Evolutionary conservation across 2,888 invertebrate species (phyloP).

Genomic region (Odontocerum albicorne): DNA sequence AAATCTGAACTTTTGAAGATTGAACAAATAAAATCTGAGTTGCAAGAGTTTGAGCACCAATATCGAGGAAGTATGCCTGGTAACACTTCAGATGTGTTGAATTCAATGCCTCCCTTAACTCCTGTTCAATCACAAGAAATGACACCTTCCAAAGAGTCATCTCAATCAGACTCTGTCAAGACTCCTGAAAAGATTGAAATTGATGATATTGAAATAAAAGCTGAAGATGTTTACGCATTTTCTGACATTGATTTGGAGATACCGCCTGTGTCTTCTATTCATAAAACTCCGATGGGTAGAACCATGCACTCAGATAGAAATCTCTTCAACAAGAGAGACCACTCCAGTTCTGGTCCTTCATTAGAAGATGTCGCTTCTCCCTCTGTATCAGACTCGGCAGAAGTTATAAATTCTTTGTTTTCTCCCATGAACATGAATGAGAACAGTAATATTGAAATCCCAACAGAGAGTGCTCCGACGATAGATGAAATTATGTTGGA

Average conservation of each 20-base stretch:
- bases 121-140: constrained; percentile 40
- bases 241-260: constrained; percentile 53
- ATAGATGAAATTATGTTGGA: too few relatives aligned
- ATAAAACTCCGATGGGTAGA: constrained; percentile 40
- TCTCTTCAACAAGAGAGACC: constrained; percentile 31
- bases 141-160: constrained; percentile 38
- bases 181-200: constrained; percentile 45
- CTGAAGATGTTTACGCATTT: constrained; percentile 56
- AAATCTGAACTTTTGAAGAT: constrained; percentile 39
- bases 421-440: constrained; percentile 23
- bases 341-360: constrained; percentile 7
- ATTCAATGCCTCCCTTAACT: constrained; percentile 16
- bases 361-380: constrained; percentile 28
- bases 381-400: constrained; percentile 13
- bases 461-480: too few relatives aligned
- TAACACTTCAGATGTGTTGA: constrained; percentile 9
- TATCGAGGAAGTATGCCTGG: constrained; percentile 44
- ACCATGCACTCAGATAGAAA: constrained; percentile 33
- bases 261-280: constrained; percentile 50
- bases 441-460: constrained; percentile 11
- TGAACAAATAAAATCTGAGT: constrained; percentile 44
- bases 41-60: constrained; percentile 53
- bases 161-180: constrained; percentile 33
- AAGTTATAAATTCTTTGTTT: constrained; percentile 27
- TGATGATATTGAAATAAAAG: constrained; percentile 57